Evolutionary conservation across 2,888 invertebrate species (phyloP).

Genomic region (Linnaemya tessellans): DNA sequence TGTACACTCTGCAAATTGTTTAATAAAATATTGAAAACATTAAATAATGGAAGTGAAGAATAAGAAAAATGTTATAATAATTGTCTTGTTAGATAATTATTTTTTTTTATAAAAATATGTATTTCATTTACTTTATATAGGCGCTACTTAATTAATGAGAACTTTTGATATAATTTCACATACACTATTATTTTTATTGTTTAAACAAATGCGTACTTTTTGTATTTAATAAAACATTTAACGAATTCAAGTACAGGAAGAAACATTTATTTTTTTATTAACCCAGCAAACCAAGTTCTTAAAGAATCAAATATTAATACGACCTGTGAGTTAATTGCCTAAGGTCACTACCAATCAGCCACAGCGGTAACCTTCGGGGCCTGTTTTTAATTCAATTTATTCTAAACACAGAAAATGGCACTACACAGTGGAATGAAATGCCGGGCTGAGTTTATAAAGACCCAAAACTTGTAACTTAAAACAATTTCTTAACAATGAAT

Average conservation of each 20-base stretch:
- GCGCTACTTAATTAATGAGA: background rate
- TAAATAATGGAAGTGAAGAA: background rate
- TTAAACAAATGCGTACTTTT: background rate
- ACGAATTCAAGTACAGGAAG: constrained; percentile 26
- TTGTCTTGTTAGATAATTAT: background rate
- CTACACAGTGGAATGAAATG: no score
- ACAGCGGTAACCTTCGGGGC: no score
- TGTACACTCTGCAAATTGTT: background rate
- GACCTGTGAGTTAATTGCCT: no score
- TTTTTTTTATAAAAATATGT: background rate
- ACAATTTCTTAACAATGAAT: no score
- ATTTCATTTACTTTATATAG: background rate
- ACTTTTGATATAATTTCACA: background rate
- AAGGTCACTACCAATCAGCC: no score
- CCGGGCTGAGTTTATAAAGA: no score
- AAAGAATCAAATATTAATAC: no score
- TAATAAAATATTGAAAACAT: background rate
- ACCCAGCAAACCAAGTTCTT: background rate
- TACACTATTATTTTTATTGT: constrained; percentile 1
- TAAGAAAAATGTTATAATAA: background rate
- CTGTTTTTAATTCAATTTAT: no score
- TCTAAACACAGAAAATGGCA: no score
- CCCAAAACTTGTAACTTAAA: no score
- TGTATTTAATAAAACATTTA: constrained; percentile 11
- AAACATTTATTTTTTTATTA: constrained; percentile 26